Percentiles rank a stretch among this genome's conserved stretches.
Evolutionary conservation across 1,140 invertebrate genomes (phyloP).

Genomic region (Onthophagus taurus): DNA sequence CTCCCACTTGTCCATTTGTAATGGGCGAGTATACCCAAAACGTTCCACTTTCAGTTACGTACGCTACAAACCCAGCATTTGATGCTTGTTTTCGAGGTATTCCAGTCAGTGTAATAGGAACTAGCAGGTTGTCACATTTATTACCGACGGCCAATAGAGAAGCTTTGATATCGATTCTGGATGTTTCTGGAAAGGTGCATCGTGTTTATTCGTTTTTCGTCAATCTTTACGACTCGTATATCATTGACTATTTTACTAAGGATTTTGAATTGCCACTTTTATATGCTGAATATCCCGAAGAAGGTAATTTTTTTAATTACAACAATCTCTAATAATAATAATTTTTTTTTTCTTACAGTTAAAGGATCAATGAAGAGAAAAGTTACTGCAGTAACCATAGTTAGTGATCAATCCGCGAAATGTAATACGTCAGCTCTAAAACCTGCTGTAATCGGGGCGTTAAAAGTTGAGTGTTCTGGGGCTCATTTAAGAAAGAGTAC

Average conservation of each 20-base stretch:
- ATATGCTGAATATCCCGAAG: slow-evolving; percentile 25
- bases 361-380: slow-evolving; percentile 36
- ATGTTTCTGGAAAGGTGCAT: slow-evolving; percentile 34
- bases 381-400: slow-evolving; percentile 43
- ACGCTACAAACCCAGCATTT: slow-evolving; percentile 75
- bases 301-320: slow-evolving; percentile 17
- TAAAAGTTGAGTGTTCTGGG: slow-evolving; percentile 23
- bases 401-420: slow-evolving; percentile 33
- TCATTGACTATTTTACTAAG: slow-evolving; percentile 33
- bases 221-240: slow-evolving; percentile 34
- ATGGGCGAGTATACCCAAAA: slow-evolving; percentile 92
- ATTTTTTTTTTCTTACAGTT: slow-evolving; percentile 14
- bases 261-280: slow-evolving; percentile 30
- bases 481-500: slow-evolving; percentile 2
- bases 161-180: slow-evolving; percentile 36
- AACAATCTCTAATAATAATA: neutral
- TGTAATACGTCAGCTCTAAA: slow-evolving; percentile 10
- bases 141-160: slow-evolving; percentile 31
- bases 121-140: slow-evolving; percentile 26
- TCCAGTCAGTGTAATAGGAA: slow-evolving; percentile 26
- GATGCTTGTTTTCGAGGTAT: slow-evolving; percentile 32
- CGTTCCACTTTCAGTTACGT: slow-evolving; percentile 82
- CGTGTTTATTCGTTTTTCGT: slow-evolving; percentile 35
- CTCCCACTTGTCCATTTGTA: slow-evolving; percentile 85
- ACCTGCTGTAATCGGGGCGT: slow-evolving; percentile 32